Conservation (phyloP, 2,797 vertebrate genomes). For the Propithecus deckenii region DNA sequence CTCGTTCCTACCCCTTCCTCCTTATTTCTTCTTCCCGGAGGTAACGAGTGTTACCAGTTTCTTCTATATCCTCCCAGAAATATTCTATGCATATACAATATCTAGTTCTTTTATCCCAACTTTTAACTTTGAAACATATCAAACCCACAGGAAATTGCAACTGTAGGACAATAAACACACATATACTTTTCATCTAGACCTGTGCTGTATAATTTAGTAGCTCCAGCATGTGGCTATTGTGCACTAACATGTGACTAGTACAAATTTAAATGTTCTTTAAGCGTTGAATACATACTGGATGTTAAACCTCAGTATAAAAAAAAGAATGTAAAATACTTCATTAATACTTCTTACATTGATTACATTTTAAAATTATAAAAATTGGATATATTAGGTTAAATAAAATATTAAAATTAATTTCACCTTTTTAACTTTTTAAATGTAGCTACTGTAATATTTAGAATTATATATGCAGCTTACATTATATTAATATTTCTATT, state of each 20-base stretch:
- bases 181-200: neutral
- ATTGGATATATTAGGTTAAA: neutral
- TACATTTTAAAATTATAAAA: slow-evolving; percentile 1
- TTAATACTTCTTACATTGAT: neutral
- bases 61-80: neutral
- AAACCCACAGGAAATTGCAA: neutral
- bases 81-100: neutral
- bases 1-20: neutral
- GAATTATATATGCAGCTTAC: neutral
- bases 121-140: neutral
- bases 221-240: neutral
- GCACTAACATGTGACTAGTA: neutral
- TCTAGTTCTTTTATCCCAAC: neutral
- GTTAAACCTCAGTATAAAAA: neutral
- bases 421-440: neutral
- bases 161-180: neutral
- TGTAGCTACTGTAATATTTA: neutral
- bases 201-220: neutral
- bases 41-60: neutral
- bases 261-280: neutral
- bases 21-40: neutral
- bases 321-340: neutral
- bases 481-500: neutral
- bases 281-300: neutral
- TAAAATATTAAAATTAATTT: slow-evolving; percentile 46